These are phyloP conservation scores for Oryzias celebensis DNA, from an alignment of 2,113 vertebrate species.

Conservation along the genomic window DNA sequence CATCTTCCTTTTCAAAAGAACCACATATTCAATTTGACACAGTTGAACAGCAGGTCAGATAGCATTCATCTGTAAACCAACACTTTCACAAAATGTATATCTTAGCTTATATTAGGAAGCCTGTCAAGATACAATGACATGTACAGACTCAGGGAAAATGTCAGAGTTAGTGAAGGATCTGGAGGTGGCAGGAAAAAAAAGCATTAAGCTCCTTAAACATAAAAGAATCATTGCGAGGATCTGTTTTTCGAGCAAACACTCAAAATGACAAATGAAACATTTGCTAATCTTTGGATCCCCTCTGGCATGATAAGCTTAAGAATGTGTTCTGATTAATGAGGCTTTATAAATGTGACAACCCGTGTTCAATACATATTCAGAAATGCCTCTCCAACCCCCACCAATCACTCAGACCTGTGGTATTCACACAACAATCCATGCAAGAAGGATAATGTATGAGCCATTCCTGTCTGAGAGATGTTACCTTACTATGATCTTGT, in stretches of 20 bases:
- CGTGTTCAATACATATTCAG: conserved; percentile 31
- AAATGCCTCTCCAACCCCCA: conserved; percentile 10
- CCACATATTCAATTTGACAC: conserved; percentile 45
- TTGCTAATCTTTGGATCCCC: conserved; percentile 45
- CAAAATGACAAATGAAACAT: conserved; percentile 30
- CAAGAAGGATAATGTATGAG: conserved; percentile 6
- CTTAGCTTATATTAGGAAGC: conserved; percentile 49
- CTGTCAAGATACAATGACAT: conserved; percentile 46
- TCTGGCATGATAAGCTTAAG: conserved; percentile 13
- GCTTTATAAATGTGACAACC: conserved; percentile 25
- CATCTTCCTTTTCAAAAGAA: conserved; percentile 18
- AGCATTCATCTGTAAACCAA: conserved; percentile 54
- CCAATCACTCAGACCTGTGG: conserved; percentile 9
- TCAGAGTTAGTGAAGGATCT: conserved; percentile 12
- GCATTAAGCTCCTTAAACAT: conserved; percentile 21
- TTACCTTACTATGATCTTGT: conserved; percentile 21
- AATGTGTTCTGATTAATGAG: conserved; percentile 14
- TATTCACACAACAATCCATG: not conserved
- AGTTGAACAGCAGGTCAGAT: conserved; percentile 47
- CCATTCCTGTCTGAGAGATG: conserved; percentile 15
- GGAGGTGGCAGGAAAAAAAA: conserved; percentile 8
- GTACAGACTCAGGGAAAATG: conserved; percentile 24
- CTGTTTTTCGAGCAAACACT: conserved; percentile 33
- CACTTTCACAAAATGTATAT: conserved; percentile 55
- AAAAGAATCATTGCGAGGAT: conserved; percentile 13